phyloP scores from a whole-genome alignment of 1,140 invertebrate species.

The Dufourea novaeangliae region DNA sequence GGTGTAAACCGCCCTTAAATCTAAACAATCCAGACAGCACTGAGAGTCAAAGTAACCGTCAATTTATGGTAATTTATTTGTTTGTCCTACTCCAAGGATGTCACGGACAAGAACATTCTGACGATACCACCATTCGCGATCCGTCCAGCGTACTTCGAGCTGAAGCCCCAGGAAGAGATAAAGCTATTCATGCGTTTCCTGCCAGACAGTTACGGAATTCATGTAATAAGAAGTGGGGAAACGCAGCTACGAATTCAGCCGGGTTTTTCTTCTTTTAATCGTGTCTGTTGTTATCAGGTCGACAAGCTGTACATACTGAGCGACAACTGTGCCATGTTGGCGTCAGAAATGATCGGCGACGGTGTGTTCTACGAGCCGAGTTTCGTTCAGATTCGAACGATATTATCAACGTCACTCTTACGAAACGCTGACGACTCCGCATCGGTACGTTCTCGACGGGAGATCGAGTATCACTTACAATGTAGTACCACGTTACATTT shows the following conservation, averaged over 20 bases:
- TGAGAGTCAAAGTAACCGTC: too few relatives aligned
- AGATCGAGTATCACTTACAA: not conserved
- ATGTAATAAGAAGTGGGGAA: constrained; percentile 50
- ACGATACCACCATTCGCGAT: constrained; percentile 64
- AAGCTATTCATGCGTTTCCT: constrained; percentile 62
- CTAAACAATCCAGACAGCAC: too few relatives aligned
- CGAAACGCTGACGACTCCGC: not conserved
- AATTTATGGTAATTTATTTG: not conserved
- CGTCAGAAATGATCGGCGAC: constrained; percentile 72
- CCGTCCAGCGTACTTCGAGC: constrained; percentile 68
- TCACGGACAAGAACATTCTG: constrained; percentile 56
- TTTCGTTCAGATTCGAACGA: constrained; percentile 54
- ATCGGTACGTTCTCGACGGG: not conserved
- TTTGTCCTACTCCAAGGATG: constrained; percentile 52
- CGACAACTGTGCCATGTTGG: constrained; percentile 66
- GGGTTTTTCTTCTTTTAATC: not conserved
- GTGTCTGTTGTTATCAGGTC: constrained; percentile 49
- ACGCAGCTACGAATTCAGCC: not conserved
- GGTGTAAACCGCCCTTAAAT: too few relatives aligned
- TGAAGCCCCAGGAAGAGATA: constrained; percentile 62
- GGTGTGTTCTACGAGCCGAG: constrained; percentile 60
- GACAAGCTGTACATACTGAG: constrained; percentile 71
- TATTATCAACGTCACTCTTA: constrained; percentile 22
- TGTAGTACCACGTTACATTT: not conserved
- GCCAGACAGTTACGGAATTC: constrained; percentile 67